A percentile compares a stretch with the other conserved stretches of the same genome.
phyloP scores from a whole-genome alignment of 2,797 vertebrate species.

The Malacoraja senta region DNA sequence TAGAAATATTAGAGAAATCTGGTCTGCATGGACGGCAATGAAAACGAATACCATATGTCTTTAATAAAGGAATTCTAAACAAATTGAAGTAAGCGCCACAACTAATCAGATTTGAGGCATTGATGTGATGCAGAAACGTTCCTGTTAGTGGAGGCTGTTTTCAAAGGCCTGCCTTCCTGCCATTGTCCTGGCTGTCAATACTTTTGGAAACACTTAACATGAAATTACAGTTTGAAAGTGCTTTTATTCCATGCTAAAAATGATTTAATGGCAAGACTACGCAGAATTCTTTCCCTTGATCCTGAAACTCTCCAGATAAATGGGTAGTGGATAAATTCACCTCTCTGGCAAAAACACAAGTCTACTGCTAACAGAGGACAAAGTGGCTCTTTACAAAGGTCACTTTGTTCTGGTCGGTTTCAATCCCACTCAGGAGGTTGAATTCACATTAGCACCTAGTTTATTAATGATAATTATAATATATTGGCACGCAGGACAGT shows the following conservation, averaged over 20 bases:
- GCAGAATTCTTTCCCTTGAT: neutral
- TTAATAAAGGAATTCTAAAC: neutral
- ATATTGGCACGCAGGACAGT: neutral
- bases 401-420: neutral
- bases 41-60: constrained; percentile 19
- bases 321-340: neutral
- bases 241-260: neutral
- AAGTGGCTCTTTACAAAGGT: neutral
- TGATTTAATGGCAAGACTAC: constrained; percentile 3
- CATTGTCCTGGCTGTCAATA: neutral
- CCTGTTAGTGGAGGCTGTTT: neutral
- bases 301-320: neutral
- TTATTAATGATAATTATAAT: neutral
- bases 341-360: neutral
- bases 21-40: neutral
- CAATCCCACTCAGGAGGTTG: neutral
- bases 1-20: neutral
- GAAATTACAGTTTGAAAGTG: constrained; percentile 12
- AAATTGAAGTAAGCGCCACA: neutral
- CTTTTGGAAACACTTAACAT: neutral
- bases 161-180: neutral
- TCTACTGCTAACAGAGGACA: neutral
- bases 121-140: constrained; percentile 10
- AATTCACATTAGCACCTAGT: neutral
- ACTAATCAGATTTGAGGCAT: neutral